Evolutionary conservation across 2,888 invertebrate genomes (phyloP).

Genomic region (Caenorhabditis doughertyi): DNA sequence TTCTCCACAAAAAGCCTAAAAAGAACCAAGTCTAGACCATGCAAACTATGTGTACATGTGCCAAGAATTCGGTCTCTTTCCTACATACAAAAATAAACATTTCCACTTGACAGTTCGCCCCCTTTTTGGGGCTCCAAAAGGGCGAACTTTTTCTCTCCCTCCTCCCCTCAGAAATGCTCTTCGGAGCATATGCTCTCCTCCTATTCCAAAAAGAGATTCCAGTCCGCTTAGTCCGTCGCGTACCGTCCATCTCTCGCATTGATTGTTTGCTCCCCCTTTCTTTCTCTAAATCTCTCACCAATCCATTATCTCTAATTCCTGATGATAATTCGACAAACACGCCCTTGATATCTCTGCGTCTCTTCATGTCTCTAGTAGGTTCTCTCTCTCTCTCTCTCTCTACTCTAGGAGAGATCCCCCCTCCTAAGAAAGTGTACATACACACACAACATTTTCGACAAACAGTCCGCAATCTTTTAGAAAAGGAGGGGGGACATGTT

Average conservation of each 20-base stretch:
- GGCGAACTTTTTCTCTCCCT: background rate
- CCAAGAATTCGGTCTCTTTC: too few species aligned
- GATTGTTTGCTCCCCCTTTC: slow-evolving; percentile 53
- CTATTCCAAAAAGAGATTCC: background rate
- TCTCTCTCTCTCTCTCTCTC: slow-evolving; percentile 36
- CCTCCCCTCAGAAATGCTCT: background rate
- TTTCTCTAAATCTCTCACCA: slow-evolving; percentile 1
- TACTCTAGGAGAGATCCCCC: background rate
- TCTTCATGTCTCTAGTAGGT: too few species aligned
- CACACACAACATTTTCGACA: slow-evolving; percentile 49
- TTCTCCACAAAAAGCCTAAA: too few species aligned
- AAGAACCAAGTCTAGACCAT: background rate
- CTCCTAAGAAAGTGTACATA: slow-evolving; percentile 35
- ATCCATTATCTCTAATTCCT: slow-evolving; percentile 4
- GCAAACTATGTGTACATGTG: background rate
- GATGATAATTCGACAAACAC: slow-evolving; percentile 63
- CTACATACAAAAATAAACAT: background rate
- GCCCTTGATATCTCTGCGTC: slow-evolving; percentile 15
- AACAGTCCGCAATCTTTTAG: slow-evolving; percentile 36
- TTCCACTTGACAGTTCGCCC: background rate
- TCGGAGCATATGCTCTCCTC: background rate
- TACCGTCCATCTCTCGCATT: slow-evolving; percentile 25
- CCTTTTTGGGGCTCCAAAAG: background rate
- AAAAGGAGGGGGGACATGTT: background rate
- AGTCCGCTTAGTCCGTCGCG: background rate